Percentiles rank a stretch among this genome's conserved stretches.
phyloP scores from a whole-genome alignment of 2,888 invertebrate species.

The Acleris cristana region DNA sequence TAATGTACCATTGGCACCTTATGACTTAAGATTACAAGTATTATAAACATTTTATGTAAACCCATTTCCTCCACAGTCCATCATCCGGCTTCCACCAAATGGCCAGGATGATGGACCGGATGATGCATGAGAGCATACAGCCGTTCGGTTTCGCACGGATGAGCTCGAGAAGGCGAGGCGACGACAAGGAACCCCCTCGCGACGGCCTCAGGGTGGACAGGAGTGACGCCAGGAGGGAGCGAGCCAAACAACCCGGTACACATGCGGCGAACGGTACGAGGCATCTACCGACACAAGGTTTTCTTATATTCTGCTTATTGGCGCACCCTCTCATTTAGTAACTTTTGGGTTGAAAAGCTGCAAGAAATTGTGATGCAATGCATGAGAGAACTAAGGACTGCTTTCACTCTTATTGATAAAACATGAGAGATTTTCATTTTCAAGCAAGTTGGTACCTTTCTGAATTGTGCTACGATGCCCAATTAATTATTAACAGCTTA shows the following conservation, averaged over 20 bases:
- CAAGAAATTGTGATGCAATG: too few relatives aligned
- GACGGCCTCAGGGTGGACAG: conserved; percentile 65
- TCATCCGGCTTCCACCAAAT: conserved; percentile 86
- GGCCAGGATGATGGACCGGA: conserved; percentile 90
- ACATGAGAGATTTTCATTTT: too few relatives aligned
- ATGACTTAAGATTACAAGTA: too few relatives aligned
- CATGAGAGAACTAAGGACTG: too few relatives aligned
- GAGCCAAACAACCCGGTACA: conserved; percentile 55
- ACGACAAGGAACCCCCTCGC: conserved; percentile 57
- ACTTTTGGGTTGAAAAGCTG: too few relatives aligned
- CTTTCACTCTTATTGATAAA: too few relatives aligned
- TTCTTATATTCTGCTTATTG: not conserved
- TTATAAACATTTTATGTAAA: not conserved
- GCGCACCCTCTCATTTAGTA: not conserved
- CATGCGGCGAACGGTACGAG: conserved; percentile 67
- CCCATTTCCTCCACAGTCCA: conserved; percentile 64
- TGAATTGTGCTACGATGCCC: too few relatives aligned
- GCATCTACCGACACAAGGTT: conserved; percentile 77
- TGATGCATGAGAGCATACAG: conserved; percentile 86
- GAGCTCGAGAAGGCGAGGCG: conserved; percentile 77
- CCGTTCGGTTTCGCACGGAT: conserved; percentile 87
- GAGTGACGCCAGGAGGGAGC: conserved; percentile 59
- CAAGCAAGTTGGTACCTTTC: too few relatives aligned
- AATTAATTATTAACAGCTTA: too few relatives aligned
- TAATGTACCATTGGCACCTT: too few relatives aligned